Conservation (phyloP, 2,113 vertebrate species). For the Ochotona curzoniae region DNA sequence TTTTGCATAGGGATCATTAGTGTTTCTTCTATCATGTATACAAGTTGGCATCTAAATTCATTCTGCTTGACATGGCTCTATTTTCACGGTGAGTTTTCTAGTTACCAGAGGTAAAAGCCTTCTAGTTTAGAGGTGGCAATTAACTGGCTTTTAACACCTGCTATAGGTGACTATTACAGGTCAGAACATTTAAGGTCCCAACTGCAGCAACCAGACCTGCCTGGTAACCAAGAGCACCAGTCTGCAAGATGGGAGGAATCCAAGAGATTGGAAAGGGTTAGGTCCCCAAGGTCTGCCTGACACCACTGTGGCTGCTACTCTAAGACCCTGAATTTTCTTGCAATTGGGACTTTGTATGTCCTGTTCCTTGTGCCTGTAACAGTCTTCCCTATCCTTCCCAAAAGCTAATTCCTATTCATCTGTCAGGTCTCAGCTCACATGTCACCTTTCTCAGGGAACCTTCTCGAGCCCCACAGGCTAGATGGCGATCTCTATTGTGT, state of each 20-base stretch:
- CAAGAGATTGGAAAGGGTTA: background rate
- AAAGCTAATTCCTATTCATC: background rate
- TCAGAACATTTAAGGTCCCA: background rate
- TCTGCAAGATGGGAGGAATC: background rate
- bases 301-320: background rate
- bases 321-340: background rate
- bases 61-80: background rate
- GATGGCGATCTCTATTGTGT: background rate
- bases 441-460: background rate
- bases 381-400: background rate
- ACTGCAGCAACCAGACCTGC: background rate
- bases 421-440: background rate
- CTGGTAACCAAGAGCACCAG: conserved; percentile 48
- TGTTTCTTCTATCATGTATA: background rate
- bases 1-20: background rate
- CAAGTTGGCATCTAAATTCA: background rate
- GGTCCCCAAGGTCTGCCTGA: background rate
- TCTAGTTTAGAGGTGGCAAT: background rate
- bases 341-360: background rate
- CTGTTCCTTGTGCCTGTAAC: background rate
- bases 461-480: background rate
- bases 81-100: background rate
- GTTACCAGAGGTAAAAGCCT: background rate
- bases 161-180: background rate
- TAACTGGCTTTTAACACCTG: background rate